Base-by-base conservation (phyloP, 1,140 invertebrate genomes). In the Danaus plexippus region DNA sequence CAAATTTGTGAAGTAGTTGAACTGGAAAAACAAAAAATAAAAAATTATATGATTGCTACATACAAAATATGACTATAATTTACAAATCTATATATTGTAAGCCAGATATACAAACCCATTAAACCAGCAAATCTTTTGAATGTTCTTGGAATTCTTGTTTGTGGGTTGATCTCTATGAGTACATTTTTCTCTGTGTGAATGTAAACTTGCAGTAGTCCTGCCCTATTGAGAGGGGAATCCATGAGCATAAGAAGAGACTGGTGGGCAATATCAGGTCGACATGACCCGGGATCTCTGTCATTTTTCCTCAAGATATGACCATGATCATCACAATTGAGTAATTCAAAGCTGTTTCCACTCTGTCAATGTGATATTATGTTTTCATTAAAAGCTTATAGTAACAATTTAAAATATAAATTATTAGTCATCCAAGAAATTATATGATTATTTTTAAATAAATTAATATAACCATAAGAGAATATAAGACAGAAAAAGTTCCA, bases 81-180 rank as follows among this genome's bases (percentile, higher is more conserved):
- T 47, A 41, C 12, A 50, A 51, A 9, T 10, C 11, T 22, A 18
- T 43, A 43, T 42, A 54, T 40, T 12, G 12, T 12, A 32, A 56
- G 43, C 53, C 11, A 43, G 9, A 46, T 11, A 41, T 45, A 73
- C 85, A 87, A 90, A 97, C 96, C 96, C 93, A 99, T 99, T 11
- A 99, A 87, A 45, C 97, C 98, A 75, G 97, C 96, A 91, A 99
- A 99, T 77, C 98, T 90, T 78, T 99, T 98, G 77, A 98, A 99
- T 10, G 98, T 99, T 71, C 98, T 91, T 1, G 98, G 98, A 78
- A 99, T 98, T 75, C 98, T 92, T 9, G 97, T 99, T 86, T 99
- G 97, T 47, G 98, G 98, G 88, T 98, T 97, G 15, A 99, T 92
- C 93, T 99, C 97, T 73, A 99, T 99, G 0, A 99, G 88, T 46